Evolutionary conservation across 2,797 vertebrate species (phyloP).

Genomic region (Chelmon rostratus): DNA sequence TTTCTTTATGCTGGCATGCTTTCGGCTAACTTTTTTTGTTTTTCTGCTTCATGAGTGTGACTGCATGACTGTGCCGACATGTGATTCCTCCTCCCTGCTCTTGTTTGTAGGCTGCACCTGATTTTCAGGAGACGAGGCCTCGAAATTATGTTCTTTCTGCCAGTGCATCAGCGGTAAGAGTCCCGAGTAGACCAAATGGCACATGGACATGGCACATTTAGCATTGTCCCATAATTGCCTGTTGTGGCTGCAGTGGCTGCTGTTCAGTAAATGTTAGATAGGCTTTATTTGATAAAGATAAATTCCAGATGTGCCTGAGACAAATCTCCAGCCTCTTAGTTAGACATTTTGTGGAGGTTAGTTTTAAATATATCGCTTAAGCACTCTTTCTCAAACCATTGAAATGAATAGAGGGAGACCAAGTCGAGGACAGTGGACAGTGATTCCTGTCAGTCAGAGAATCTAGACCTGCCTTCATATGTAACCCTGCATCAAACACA

Average conservation of each 20-base stretch:
- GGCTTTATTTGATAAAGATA: too few species aligned
- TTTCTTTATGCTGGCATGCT: background rate
- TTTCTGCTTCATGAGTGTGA: conserved; percentile 28
- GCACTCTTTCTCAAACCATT: too few species aligned
- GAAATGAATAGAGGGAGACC: background rate
- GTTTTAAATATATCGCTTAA: too few species aligned
- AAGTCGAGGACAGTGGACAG: background rate
- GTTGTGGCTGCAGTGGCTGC: too few species aligned
- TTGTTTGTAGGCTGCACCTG: conserved; percentile 90
- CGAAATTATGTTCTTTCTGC: conserved; percentile 98
- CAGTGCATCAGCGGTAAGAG: conserved; percentile 97
- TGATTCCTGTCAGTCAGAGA: background rate
- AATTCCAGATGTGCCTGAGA: too few species aligned
- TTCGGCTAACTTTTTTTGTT: conserved; percentile 6
- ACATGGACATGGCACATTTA: background rate
- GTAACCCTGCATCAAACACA: background rate
- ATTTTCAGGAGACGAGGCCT: conserved; percentile 98
- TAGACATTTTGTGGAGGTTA: too few species aligned
- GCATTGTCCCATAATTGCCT: too few species aligned
- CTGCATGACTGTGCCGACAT: conserved; percentile 55
- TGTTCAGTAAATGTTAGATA: too few species aligned
- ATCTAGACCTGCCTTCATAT: background rate
- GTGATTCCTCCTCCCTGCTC: conserved; percentile 63
- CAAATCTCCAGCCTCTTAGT: too few species aligned
- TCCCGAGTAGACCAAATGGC: background rate